Base-by-base conservation (phyloP, 2,888 invertebrate species). In the Sesia bembeciformis region DNA sequence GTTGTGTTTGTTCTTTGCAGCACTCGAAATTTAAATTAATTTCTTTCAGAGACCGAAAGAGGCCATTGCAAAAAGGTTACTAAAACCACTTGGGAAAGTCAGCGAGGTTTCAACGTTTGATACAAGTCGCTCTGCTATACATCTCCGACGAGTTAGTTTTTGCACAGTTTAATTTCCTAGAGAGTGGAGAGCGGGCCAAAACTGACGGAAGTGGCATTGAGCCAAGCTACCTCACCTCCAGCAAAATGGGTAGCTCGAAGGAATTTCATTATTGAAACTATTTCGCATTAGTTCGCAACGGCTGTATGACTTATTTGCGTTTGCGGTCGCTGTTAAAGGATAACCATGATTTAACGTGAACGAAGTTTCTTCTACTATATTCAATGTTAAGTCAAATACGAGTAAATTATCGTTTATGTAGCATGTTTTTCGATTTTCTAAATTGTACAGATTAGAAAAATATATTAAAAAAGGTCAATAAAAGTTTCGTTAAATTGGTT, bases 231-330 rank as follows among this genome's bases (percentile, higher is more conserved):
- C 75, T 72, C 68, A 60, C 59, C 67, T 64, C 68, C 66, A 61
- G 67, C 63, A 63, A 73, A 78, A 72, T 68, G 75, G 76, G 66
- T 66, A 68, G 67, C 62, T 61, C 56, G 59, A 62, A 72, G 73
- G 82, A 84, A 85, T 84, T 84, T 80, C 76, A 84, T 84, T 81
- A 84, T 77, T 74, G 71, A 76, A 78, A 81, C 78, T 78, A 79
- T 81, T 78, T 70, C 67, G 67, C 60, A 68, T 72, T 63, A 58
- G 54, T 57, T 57, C 55, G 53, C 53, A 49, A 54, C 40, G 39
- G n/a, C 46, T 46, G 8, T 46, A 46, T 46, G 43, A 46, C 23
- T n/a, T 46, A 46, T 46, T 46, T 46, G 39, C 6, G 41, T 41
- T 5, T 23, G 51, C 51, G 5, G 23, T 39, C 41, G 51, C 41